A percentile compares a stretch with the other conserved stretches of the same genome.
These are phyloP conservation scores for Philypnodon macrostomus DNA, from an alignment of 2,797 vertebrate genomes.

Conservation along the genomic window DNA sequence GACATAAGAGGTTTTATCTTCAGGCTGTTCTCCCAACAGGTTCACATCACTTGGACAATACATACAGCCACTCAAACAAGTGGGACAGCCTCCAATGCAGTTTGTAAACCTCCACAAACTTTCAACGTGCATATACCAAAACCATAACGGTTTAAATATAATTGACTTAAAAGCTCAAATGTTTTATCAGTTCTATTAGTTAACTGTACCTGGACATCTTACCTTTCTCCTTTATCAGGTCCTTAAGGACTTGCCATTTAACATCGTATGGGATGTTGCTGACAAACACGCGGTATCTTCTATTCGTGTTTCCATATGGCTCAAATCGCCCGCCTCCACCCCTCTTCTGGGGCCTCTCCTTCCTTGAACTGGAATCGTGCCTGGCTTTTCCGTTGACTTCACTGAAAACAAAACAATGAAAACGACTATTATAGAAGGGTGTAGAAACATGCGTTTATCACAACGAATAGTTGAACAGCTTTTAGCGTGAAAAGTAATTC, in stretches of 20 bases:
- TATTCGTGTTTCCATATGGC: constrained; percentile 83
- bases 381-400: constrained; percentile 84
- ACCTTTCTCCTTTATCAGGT: constrained; percentile 99
- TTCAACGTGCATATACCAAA: constrained; percentile 26
- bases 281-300: constrained; percentile 92
- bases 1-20: constrained; percentile 11
- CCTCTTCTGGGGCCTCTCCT: constrained; percentile 91
- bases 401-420: constrained; percentile 46
- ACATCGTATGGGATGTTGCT: constrained; percentile 98
- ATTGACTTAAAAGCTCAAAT: no score
- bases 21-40: constrained; percentile 28
- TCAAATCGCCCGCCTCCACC: constrained; percentile 88
- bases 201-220: constrained; percentile 52
- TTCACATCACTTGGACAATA: constrained; percentile 48
- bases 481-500: no score
- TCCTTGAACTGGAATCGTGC: constrained; percentile 79
- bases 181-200: no score
- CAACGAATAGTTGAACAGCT: no score
- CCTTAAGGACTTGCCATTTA: constrained; percentile 97
- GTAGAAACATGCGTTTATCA: no score
- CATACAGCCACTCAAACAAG: constrained; percentile 43
- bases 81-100: constrained; percentile 33
- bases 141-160: constrained; percentile 37
- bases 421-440: no score
- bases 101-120: constrained; percentile 33